Percentiles rank a stretch among this genome's conserved stretches.
phyloP scores from a whole-genome alignment of 2,113 vertebrate species.

The Arizona elegans region DNA sequence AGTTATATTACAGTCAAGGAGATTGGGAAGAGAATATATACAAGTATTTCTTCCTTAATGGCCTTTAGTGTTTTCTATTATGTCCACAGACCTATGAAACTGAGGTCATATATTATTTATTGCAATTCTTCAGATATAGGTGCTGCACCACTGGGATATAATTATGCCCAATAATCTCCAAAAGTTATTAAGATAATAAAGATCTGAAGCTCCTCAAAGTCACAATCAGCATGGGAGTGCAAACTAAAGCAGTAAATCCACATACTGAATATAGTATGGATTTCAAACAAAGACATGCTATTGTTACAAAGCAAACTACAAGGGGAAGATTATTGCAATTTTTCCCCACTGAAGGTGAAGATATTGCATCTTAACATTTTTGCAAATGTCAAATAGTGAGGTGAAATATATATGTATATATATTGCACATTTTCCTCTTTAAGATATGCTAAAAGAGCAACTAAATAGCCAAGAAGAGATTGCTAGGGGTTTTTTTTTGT shows the following conservation, averaged over 20 bases:
- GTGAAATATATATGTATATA: slow-evolving; percentile 56
- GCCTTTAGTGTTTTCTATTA: background rate
- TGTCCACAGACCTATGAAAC: background rate
- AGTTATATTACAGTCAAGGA: background rate
- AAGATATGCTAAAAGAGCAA: slow-evolving; percentile 60
- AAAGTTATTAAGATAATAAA: slow-evolving; percentile 33
- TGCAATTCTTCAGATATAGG: background rate
- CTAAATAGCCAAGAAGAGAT: slow-evolving; percentile 48
- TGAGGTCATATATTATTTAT: background rate
- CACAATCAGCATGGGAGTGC: slow-evolving; percentile 48
- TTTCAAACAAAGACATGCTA: slow-evolving; percentile 43
- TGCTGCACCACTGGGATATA: background rate
- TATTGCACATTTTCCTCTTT: slow-evolving; percentile 70
- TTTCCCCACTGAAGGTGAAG: slow-evolving; percentile 51
- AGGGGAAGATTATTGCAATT: slow-evolving; percentile 56
- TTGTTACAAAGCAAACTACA: slow-evolving; percentile 61
- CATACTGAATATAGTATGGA: slow-evolving; percentile 50
- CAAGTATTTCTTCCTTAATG: background rate
- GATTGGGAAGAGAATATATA: background rate
- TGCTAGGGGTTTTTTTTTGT: background rate
- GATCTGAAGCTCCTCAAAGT: slow-evolving; percentile 38
- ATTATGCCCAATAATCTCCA: slow-evolving; percentile 24
- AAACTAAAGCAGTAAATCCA: slow-evolving; percentile 55
- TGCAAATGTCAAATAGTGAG: slow-evolving; percentile 56
- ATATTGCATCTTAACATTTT: slow-evolving; percentile 73